phyloP scores from a whole-genome alignment of 2,888 invertebrate species.

The Pandemis heparana region DNA sequence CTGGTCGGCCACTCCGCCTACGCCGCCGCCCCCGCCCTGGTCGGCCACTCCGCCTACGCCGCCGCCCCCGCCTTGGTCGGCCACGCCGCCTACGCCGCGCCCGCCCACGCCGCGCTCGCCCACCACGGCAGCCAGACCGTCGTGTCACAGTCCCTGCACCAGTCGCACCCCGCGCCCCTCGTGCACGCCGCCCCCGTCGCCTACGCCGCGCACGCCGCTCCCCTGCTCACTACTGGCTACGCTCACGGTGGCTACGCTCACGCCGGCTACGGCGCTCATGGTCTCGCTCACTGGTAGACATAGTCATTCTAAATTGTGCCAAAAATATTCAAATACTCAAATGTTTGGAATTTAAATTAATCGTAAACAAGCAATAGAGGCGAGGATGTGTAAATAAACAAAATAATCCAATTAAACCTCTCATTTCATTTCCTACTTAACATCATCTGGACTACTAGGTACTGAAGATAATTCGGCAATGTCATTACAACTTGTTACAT shows the following conservation, averaged over 20 bases:
- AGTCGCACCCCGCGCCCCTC: slow-evolving; percentile 35
- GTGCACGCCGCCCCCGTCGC: slow-evolving; percentile 45
- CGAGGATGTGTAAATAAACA: slow-evolving; percentile 46
- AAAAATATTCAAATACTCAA: slow-evolving; percentile 43
- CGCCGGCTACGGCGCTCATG: slow-evolving; percentile 21
- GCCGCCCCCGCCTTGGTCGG: slow-evolving; percentile 36
- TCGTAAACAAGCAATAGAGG: slow-evolving; percentile 36
- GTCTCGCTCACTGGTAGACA: slow-evolving; percentile 44
- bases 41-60: slow-evolving; percentile 47
- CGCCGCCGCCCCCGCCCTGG: slow-evolving; percentile 49
- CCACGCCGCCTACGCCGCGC: slow-evolving; percentile 39
- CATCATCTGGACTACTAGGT: too few relatives aligned
- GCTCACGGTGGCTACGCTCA: slow-evolving; percentile 16
- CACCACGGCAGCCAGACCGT: slow-evolving; percentile 32
- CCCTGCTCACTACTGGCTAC: slow-evolving; percentile 14
- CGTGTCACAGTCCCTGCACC: slow-evolving; percentile 27
- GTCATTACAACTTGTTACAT: too few relatives aligned
- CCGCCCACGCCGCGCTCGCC: not conserved
- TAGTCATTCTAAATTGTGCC: slow-evolving; percentile 37
- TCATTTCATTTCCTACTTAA: slow-evolving; percentile 11
- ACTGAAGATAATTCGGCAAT: too few relatives aligned
- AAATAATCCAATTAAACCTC: slow-evolving; percentile 22
- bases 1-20: slow-evolving; percentile 46
- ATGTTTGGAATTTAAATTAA: slow-evolving; percentile 37
- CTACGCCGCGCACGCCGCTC: slow-evolving; percentile 31